A percentile compares a stretch with the other conserved stretches of the same genome.
Conservation (phyloP, 35 echinoderm and acorn worm genomes). For the Strongylocentrotus purpuratus region DNA sequence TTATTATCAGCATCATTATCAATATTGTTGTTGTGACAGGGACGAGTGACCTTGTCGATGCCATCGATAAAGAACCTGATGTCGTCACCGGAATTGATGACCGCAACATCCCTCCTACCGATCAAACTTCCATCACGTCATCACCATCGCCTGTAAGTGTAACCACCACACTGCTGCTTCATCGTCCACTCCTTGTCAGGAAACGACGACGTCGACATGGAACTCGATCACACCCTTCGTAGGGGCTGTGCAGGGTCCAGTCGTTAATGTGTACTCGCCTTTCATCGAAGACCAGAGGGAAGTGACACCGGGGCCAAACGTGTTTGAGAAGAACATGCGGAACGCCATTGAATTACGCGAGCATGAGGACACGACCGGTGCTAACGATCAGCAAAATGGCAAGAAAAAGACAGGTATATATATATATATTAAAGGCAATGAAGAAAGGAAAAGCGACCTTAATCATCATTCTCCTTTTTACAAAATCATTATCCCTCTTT, state of each 20-base stretch:
- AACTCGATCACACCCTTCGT: not conserved
- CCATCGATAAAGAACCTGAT: not conserved
- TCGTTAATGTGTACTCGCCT: not conserved
- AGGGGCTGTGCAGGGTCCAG: not conserved
- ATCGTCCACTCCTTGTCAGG: not conserved
- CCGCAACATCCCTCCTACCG: not conserved
- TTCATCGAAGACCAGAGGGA: constrained; percentile 31
- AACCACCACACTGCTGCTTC: not conserved
- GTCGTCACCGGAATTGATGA: not conserved
- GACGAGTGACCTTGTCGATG: not conserved
- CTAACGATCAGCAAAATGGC: not conserved
- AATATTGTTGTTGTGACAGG: no score
- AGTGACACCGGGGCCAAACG: not conserved
- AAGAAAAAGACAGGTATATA: not conserved
- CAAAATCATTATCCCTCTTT: not conserved
- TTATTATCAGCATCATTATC: no score
- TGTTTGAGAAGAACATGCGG: constrained; percentile 3
- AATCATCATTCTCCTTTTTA: not conserved
- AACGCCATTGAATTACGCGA: constrained; percentile 19
- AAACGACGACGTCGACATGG: not conserved
- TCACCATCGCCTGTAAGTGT: not conserved
- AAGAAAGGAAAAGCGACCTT: not conserved
- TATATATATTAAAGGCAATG: not conserved
- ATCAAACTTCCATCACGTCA: not conserved
- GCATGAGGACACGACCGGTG: not conserved